Evolutionary conservation across 1,140 invertebrate genomes (phyloP), one percentile per base, ranked within the genome.

Genomic region (Sycobia sp.): DNA sequence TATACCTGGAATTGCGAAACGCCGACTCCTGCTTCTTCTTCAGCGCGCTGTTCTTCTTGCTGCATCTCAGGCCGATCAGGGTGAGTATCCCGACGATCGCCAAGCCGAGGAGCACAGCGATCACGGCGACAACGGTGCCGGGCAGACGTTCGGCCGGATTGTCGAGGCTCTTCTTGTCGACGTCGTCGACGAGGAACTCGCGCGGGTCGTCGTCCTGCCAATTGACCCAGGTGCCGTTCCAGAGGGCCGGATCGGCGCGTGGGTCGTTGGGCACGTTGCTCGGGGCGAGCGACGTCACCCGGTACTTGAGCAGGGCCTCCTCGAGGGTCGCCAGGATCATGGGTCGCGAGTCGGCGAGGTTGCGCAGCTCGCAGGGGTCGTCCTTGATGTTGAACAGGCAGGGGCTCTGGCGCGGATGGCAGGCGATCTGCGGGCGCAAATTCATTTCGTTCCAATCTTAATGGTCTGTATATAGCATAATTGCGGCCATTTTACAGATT

Each of bases 321-420:
- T 86, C 71, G 23, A 91, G 61, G 14, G 71, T 72, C 0, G 73
- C 46, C 3, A 86, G 39, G 3, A 86, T 72, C 10, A 75, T 49
- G 4, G 84, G 84, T n/a, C 77, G 50, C 0, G 69, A 41, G 0
- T 71, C 56, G 9, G 86, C 87, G 23, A 94, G 72, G 79, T 94
- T 92, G 25, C 86, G 80, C 54, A 77, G 85, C 75, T 94, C 92
- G 71, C 92, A 94, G 0, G 92, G 92, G 80, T 94, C 92, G 18
- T 84, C 76, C 8, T 76, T 76, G 27, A 94, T 82, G 69, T 94
- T 86, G 74, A 89, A 94, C 0, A 94, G 75, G 70, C 92, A 94
- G 3, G 89, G 86, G 4, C 81, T 72, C 55, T 77, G 61, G 0
- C 81, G 39, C 0, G 86, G 82, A 65, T 87, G 74, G 61, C 88